Percentiles rank a stretch among this genome's conserved stretches.
Conservation (phyloP, 1,140 invertebrate species). For the Drosophila fuyamai region DNA sequence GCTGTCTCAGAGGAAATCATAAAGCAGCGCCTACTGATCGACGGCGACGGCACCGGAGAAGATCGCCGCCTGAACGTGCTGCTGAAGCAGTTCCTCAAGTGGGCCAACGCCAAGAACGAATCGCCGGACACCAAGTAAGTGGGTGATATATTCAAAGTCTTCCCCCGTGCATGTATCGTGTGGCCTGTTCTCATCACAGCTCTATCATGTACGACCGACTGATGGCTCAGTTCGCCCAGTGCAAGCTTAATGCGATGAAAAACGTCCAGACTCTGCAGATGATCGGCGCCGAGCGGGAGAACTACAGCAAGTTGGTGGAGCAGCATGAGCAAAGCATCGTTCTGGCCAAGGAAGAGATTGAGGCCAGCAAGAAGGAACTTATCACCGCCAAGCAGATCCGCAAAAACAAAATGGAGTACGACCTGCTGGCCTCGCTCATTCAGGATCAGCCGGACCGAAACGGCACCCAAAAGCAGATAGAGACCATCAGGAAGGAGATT, state of each 20-base stretch:
- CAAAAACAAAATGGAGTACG: conserved; percentile 96
- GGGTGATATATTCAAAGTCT: neutral
- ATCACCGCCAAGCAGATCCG: conserved; percentile 92
- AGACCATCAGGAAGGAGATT: conserved; percentile 91
- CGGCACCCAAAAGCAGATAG: conserved; percentile 91
- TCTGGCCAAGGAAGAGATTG: conserved; percentile 90
- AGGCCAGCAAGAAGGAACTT: conserved; percentile 90
- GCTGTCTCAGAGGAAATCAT: conserved; percentile 93
- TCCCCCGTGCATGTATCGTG: neutral
- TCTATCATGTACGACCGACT: conserved; percentile 91
- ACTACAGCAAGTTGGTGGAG: conserved; percentile 92
- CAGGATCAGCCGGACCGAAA: conserved; percentile 95
- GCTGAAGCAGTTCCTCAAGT: conserved; percentile 95
- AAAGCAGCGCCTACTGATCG: conserved; percentile 93
- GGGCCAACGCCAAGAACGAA: conserved; percentile 91
- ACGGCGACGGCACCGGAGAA: conserved; percentile 98
- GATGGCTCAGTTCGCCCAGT: conserved; percentile 92
- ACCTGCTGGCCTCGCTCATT: conserved; percentile 95
- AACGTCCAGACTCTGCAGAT: conserved; percentile 92
- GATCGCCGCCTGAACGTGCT: conserved; percentile 94
- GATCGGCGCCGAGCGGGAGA: conserved; percentile 93
- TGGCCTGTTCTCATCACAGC: conserved; percentile 72
- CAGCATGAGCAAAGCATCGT: conserved; percentile 92
- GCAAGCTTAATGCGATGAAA: conserved; percentile 95
- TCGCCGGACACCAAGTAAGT: conserved; percentile 89